Evolutionary conservation across 2,888 invertebrate species (phyloP), one percentile per base, ranked within the genome.

Genomic region (Lingula anatina): DNA sequence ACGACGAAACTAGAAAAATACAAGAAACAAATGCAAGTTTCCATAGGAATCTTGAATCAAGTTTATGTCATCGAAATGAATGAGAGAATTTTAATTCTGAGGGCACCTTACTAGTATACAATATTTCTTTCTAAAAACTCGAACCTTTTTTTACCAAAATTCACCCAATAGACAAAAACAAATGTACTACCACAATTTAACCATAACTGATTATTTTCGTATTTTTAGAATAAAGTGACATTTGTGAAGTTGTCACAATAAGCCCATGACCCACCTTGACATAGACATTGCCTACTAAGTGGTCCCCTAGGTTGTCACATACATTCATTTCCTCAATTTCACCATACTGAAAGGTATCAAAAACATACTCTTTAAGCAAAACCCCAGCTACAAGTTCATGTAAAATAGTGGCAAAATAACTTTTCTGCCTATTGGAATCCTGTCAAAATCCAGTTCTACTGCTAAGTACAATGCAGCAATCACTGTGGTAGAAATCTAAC

Each of bases 241-340:
- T n/a, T n/a, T n/a, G n/a, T n/a, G n/a, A n/a, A n/a, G n/a, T n/a
- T n/a, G n/a, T n/a, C n/a, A n/a, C n/a, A n/a, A n/a, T n/a, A n/a
- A n/a, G n/a, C n/a, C n/a, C n/a, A n/a, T n/a, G n/a, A 50, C 67
- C 76, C 77, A 90, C 90, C 83, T 97, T 99, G 56, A 99, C 94
- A 78, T 99, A 99, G 47, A 99, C 97, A 83, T 99, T 99, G 49
- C 99, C 99, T 37, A 99, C 96, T 60, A 99, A 83, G 75, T 97
- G 97, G 76, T 97, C 96, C 2, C 96, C 96, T 54, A 99, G 84
- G 79, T 99, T 99, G 79, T 99, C 99, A 79, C 99, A 99, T 2
- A 99, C 96, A 80, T 99, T 99, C 95, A 99, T 97, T 79, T 99
- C 99, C 78, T 99, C 99, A 68, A 99, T 97, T 80, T 97, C 96